Evolutionary conservation across 2,113 vertebrate species (phyloP).

Genomic region (Camelus dromedarius): DNA sequence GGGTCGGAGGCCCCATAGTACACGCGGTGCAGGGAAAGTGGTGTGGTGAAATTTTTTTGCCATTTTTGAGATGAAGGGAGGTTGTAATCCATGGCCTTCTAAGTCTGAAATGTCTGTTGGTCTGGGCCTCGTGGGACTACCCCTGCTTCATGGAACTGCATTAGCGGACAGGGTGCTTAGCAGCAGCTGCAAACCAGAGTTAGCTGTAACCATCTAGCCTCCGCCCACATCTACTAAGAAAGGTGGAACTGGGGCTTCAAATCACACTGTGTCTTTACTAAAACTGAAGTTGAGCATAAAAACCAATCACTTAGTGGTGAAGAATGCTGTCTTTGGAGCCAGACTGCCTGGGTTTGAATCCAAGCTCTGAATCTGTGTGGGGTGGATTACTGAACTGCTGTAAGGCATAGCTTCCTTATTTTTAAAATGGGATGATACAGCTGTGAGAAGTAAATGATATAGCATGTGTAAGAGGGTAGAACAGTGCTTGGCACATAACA

Average conservation of each 20-base stretch:
- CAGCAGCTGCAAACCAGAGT: background rate
- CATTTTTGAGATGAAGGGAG: constrained; percentile 13
- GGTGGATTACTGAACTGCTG: background rate
- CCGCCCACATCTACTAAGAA: background rate
- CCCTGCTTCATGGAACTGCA: too few species aligned
- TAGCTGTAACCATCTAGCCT: background rate
- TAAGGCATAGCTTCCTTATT: background rate
- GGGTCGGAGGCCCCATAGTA: background rate
- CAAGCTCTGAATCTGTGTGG: background rate
- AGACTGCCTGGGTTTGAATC: background rate
- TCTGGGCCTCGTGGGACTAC: background rate
- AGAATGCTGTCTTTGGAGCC: background rate
- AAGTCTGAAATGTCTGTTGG: background rate
- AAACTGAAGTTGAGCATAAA: background rate
- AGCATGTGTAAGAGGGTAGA: background rate
- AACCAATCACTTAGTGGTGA: background rate
- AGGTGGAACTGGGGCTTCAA: background rate
- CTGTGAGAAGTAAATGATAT: background rate
- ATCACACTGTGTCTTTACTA: background rate
- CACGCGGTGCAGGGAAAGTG: background rate
- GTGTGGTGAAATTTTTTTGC: background rate
- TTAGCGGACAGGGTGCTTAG: background rate
- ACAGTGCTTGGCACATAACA: too few species aligned
- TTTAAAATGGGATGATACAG: background rate
- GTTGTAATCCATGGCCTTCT: background rate